These are phyloP conservation scores for Kradibia gibbosae DNA, from an alignment of 1,140 invertebrate species.

Conservation along the genomic window DNA sequence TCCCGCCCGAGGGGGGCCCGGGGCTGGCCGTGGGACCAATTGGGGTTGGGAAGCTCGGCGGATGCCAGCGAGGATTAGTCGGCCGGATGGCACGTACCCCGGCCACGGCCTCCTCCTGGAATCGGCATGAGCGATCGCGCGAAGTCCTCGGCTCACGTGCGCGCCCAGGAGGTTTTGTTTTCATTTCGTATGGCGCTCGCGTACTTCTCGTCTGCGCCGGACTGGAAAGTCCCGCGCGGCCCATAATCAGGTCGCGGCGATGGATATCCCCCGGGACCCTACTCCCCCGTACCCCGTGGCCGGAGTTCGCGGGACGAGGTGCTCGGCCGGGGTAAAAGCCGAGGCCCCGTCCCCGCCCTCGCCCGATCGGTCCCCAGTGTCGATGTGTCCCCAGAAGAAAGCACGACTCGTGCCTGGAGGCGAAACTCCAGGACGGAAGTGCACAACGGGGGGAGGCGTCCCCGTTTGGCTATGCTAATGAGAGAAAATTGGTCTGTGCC, in stretches of 20 bases:
- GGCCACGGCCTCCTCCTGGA: background rate
- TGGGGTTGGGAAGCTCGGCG: background rate
- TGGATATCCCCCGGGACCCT: too few relatives aligned
- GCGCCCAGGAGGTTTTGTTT: background rate
- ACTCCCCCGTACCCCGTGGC: too few relatives aligned
- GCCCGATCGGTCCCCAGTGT: too few relatives aligned
- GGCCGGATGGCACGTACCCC: slow-evolving; percentile 12
- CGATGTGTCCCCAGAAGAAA: slow-evolving; percentile 4
- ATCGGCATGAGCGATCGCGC: background rate
- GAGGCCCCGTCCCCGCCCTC: too few relatives aligned
- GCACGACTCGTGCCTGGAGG: too few relatives aligned
- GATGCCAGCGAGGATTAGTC: too few relatives aligned
- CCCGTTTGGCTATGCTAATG: slow-evolving; percentile 18
- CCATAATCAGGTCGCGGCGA: too few relatives aligned
- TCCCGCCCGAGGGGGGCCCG: background rate
- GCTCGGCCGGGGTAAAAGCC: too few relatives aligned
- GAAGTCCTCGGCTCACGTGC: background rate
- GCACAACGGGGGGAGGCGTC: background rate
- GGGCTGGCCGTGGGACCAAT: background rate
- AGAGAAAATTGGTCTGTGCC: background rate
- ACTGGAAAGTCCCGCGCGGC: background rate
- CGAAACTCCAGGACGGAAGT: too few relatives aligned
- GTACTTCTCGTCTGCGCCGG: background rate
- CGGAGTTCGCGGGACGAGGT: too few relatives aligned
- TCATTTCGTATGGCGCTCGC: background rate